Evolutionary conservation across 2,888 invertebrate genomes (phyloP).

Genomic region (Druceiella hillmani): DNA sequence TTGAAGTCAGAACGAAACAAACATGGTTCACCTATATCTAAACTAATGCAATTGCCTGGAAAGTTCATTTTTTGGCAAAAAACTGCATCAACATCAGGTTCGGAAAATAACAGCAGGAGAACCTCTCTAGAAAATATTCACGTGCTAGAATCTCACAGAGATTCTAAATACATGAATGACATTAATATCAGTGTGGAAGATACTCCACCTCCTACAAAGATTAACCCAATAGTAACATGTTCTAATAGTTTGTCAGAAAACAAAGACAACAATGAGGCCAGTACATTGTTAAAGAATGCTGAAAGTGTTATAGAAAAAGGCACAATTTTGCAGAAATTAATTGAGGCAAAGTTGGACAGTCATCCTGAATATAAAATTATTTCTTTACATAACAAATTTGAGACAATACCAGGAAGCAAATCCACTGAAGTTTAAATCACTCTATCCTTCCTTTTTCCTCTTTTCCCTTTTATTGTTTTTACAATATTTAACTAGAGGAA

Average conservation of each 20-base stretch:
- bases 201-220: too few relatives aligned
- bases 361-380: conserved; percentile 44
- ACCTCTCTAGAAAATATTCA: conserved; percentile 33
- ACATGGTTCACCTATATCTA: conserved; percentile 36
- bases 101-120: conserved; percentile 33
- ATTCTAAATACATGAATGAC: too few relatives aligned
- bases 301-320: conserved; percentile 40
- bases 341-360: conserved; percentile 41
- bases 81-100: conserved; percentile 33
- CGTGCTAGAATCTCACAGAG: too few relatives aligned
- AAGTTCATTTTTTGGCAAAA: conserved; percentile 54
- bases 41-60: conserved; percentile 49
- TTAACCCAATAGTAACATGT: too few relatives aligned
- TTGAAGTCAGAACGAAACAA: conserved; percentile 3
- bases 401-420: conserved; percentile 36
- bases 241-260: background rate
- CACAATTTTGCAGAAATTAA: conserved; percentile 39
- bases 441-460: background rate
- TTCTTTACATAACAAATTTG: conserved; percentile 34
- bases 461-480: background rate
- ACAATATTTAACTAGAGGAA: too few relatives aligned
- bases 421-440: conserved; percentile 39
- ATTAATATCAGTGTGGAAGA: too few relatives aligned
- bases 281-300: conserved; percentile 3
- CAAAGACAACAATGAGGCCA: conserved; percentile 8